A percentile compares a stretch with the other conserved stretches of the same genome.
phyloP scores from a whole-genome alignment of 2,888 invertebrate species.

The Nomada fabriciana region DNA sequence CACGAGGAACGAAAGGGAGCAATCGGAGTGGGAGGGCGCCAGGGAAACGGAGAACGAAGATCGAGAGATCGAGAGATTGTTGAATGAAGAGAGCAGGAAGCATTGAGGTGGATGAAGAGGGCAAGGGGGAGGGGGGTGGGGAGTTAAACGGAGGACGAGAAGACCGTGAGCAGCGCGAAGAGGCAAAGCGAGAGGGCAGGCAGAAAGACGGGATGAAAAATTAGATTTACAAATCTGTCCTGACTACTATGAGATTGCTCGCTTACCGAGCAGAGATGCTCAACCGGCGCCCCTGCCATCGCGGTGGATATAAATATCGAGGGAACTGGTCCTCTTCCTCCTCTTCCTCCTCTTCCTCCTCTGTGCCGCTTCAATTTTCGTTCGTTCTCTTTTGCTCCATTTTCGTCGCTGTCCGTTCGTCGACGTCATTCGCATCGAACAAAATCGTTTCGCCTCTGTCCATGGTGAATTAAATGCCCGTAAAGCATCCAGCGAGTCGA shows the following conservation, averaged over 20 bases:
- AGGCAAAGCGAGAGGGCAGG: slow-evolving; percentile 65
- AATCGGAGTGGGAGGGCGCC: slow-evolving; percentile 38
- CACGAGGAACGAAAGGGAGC: slow-evolving; percentile 13
- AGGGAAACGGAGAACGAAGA: slow-evolving; percentile 45
- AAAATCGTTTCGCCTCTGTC: not conserved
- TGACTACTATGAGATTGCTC: slow-evolving; percentile 79
- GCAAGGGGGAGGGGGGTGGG: slow-evolving; percentile 26
- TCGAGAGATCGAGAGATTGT: slow-evolving; percentile 17
- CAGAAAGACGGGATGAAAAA: slow-evolving; percentile 79
- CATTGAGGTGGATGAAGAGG: not conserved
- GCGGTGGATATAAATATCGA: slow-evolving; percentile 30
- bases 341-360: not conserved
- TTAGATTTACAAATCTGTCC: slow-evolving; percentile 83
- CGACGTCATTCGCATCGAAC: not conserved
- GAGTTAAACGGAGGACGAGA: slow-evolving; percentile 58
- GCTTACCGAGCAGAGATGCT: slow-evolving; percentile 69
- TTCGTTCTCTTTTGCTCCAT: slow-evolving; percentile 9
- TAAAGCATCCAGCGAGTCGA: not conserved
- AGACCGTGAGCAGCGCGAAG: slow-evolving; percentile 58
- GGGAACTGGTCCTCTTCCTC: not conserved
- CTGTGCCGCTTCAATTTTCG: not conserved
- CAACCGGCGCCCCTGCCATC: slow-evolving; percentile 42
- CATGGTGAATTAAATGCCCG: not conserved
- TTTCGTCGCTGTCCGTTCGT: not conserved
- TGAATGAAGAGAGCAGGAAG: slow-evolving; percentile 43